These are phyloP conservation scores for Onthophagus taurus DNA, from an alignment of 1,140 invertebrate species.

Conservation along the genomic window DNA sequence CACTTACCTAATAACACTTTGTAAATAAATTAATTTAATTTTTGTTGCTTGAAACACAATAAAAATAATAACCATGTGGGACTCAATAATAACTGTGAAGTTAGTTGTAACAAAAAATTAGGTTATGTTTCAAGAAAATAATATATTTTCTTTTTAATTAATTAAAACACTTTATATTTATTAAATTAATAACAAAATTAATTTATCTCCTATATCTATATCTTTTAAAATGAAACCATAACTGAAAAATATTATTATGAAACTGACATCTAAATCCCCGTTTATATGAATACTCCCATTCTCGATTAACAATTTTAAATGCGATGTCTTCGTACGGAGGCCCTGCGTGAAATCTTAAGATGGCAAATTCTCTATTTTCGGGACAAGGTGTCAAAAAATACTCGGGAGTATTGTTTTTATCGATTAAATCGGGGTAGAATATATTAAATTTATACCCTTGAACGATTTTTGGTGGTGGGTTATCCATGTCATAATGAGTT, in stretches of 20 bases:
- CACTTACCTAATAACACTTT: too few relatives aligned
- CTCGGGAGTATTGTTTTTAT: conserved; percentile 87
- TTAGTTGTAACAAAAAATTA: too few relatives aligned
- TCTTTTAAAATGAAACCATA: conserved; percentile 99
- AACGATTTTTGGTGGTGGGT: conserved; percentile 99
- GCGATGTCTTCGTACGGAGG: conserved; percentile 99
- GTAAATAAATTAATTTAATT: too few relatives aligned
- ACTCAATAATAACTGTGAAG: too few relatives aligned
- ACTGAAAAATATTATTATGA: conserved; percentile 98
- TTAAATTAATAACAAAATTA: too few relatives aligned
- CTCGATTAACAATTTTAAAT: conserved; percentile 97
- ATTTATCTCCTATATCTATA: conserved; percentile 88
- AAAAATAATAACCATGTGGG: too few relatives aligned
- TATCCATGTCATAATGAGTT: conserved; percentile 99
- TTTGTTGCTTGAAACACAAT: too few relatives aligned
- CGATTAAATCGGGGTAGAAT: conserved; percentile 98
- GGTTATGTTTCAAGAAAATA: too few relatives aligned
- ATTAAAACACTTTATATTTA: too few relatives aligned
- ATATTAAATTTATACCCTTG: conserved; percentile 99
- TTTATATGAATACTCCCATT: conserved; percentile 99
- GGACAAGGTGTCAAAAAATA: conserved; percentile 87
- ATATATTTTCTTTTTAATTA: too few relatives aligned
- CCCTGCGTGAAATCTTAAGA: conserved; percentile 90
- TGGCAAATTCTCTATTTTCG: conserved; percentile 92
- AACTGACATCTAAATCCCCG: conserved; percentile 97